Evolutionary conservation across 2,888 invertebrate genomes (phyloP).

Genomic region (Labia minor): DNA sequence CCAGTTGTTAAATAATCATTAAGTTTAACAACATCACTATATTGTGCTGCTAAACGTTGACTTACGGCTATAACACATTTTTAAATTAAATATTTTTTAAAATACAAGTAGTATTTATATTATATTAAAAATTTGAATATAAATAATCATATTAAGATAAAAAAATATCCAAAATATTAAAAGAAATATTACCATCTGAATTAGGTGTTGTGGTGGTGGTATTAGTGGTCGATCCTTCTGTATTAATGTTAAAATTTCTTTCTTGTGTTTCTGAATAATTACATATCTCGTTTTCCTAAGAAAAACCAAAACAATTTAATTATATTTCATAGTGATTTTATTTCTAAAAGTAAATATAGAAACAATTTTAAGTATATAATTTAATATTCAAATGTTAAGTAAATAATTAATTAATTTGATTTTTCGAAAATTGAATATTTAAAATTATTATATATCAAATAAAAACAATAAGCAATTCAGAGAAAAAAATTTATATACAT

Average conservation of each 20-base stretch:
- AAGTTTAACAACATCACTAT: conserved; percentile 67
- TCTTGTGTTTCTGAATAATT: too few relatives aligned
- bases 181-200: background rate
- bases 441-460: too few relatives aligned
- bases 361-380: too few relatives aligned
- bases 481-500: background rate
- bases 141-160: too few relatives aligned
- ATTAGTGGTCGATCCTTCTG: conserved; percentile 20
- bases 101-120: too few relatives aligned
- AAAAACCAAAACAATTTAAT: background rate
- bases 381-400: too few relatives aligned
- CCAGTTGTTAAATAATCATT: conserved; percentile 79
- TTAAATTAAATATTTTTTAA: too few relatives aligned
- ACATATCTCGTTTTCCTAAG: too few relatives aligned
- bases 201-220: conserved; percentile 14
- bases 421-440: too few relatives aligned
- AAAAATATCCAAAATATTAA: background rate
- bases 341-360: background rate
- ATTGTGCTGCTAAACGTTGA: conserved; percentile 30
- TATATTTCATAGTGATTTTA: background rate
- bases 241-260: background rate
- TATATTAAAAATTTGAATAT: too few relatives aligned
- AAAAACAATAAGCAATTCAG: too few relatives aligned
- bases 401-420: too few relatives aligned
- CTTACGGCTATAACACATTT: conserved; percentile 19